These are phyloP conservation scores for Pherbina coryleti DNA, from an alignment of 2,888 invertebrate genomes.

Conservation along the genomic window DNA sequence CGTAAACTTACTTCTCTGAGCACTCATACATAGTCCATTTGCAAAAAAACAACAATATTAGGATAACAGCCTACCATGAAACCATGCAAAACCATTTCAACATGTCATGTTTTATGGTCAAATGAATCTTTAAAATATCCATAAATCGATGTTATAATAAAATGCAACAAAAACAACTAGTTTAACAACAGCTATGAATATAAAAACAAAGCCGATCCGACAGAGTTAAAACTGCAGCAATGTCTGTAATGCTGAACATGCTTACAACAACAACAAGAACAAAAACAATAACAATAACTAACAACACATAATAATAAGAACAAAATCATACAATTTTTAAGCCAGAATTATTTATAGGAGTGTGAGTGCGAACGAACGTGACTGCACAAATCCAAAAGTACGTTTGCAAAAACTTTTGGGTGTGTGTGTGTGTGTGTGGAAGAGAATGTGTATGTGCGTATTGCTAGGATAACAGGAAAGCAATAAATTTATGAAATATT, in stretches of 20 bases:
- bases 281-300: background rate
- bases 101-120: conserved; percentile 29
- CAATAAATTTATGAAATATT: conserved; percentile 23
- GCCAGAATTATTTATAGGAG: background rate
- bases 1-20: too few relatives aligned
- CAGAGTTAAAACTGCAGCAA: background rate
- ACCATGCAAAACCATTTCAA: conserved; percentile 13
- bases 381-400: background rate
- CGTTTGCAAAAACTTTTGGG: background rate
- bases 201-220: background rate
- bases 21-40: background rate
- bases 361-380: background rate
- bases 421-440: background rate
- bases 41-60: background rate
- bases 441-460: background rate
- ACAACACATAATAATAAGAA: background rate
- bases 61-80: background rate
- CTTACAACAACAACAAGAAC: background rate
- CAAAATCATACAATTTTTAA: conserved; percentile 5
- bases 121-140: conserved; percentile 17
- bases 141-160: conserved; percentile 12
- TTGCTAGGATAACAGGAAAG: too few relatives aligned
- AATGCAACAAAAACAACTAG: background rate
- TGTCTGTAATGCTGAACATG: background rate
- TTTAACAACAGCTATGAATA: background rate